These are phyloP conservation scores for Drosophila acutilabella DNA, from an alignment of 2,888 invertebrate genomes.

Conservation along the genomic window DNA sequence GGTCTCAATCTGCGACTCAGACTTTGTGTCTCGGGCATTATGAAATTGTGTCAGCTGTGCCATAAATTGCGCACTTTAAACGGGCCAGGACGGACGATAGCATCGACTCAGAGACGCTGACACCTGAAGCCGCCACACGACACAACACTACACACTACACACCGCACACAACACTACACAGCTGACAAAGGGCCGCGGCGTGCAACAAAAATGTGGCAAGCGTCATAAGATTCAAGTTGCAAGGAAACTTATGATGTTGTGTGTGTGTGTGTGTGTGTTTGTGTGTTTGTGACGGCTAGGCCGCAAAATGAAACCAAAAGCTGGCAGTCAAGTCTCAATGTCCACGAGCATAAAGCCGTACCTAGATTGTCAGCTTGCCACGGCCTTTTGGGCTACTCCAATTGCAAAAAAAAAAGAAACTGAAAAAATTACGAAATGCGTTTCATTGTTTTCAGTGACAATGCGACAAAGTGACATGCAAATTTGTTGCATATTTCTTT, in stretches of 20 bases:
- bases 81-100: constrained; percentile 50
- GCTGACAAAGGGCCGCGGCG: constrained; percentile 49
- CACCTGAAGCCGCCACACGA: constrained; percentile 53
- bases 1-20: constrained; percentile 21
- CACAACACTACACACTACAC: constrained; percentile 21
- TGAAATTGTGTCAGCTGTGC: constrained; percentile 77
- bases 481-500: constrained; percentile 48
- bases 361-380: constrained; percentile 2
- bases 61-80: constrained; percentile 75
- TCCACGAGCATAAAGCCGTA: constrained; percentile 8
- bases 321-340: constrained; percentile 50
- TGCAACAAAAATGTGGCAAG: constrained; percentile 45
- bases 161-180: constrained; percentile 12
- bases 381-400: constrained; percentile 56
- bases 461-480: constrained; percentile 46
- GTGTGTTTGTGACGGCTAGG: constrained; percentile 33
- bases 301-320: constrained; percentile 53
- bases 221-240: constrained; percentile 22
- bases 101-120: constrained; percentile 47
- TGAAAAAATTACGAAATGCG: constrained; percentile 59
- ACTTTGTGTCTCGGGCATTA: constrained; percentile 63
- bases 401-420: constrained; percentile 38
- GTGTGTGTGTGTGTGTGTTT: constrained; percentile 17
- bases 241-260: background rate
- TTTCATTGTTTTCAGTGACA: constrained; percentile 63